A percentile compares a stretch with the other conserved stretches of the same genome.
Evolutionary conservation across 2,797 vertebrate genomes (phyloP).

Genomic region (Pseudopleuronectes americanus): DNA sequence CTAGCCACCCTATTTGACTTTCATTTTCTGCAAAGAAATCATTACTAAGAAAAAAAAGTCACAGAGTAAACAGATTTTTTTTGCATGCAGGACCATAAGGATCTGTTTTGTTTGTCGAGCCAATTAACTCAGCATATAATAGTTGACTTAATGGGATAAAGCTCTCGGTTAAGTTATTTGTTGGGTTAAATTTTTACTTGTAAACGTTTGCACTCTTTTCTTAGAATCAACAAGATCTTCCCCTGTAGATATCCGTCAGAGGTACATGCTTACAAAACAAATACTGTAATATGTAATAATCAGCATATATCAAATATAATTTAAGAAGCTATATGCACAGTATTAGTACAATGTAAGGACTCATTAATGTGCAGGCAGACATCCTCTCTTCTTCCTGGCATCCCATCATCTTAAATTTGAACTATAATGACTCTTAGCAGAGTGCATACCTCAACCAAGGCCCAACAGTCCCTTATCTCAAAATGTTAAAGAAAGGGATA

Average conservation of each 20-base stretch:
- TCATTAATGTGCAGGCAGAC: too few relatives aligned
- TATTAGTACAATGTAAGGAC: too few relatives aligned
- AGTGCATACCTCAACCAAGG: too few relatives aligned
- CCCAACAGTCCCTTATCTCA: too few relatives aligned
- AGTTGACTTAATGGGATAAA: constrained; percentile 41
- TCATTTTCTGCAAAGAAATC: constrained; percentile 73
- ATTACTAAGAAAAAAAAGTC: constrained; percentile 59
- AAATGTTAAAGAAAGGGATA: too few relatives aligned
- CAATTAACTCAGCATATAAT: constrained; percentile 67
- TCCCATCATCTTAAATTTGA: too few relatives aligned
- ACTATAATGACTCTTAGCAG: too few relatives aligned
- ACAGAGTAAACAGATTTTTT: constrained; percentile 60
- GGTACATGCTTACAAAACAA: too few relatives aligned
- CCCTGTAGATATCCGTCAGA: neutral
- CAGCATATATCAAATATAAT: too few relatives aligned
- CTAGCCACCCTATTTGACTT: constrained; percentile 67
- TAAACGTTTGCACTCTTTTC: constrained; percentile 1
- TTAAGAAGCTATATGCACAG: too few relatives aligned
- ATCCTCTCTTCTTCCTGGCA: too few relatives aligned
- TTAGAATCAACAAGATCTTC: neutral
- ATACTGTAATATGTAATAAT: too few relatives aligned
- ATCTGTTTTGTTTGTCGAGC: constrained; percentile 55
- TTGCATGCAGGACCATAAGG: constrained; percentile 62
- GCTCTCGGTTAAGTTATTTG: constrained; percentile 54
- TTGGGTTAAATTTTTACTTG: constrained; percentile 29